These are phyloP conservation scores for Trematocara zebra DNA, from an alignment of 2,113 vertebrate genomes.

Conservation along the genomic window DNA sequence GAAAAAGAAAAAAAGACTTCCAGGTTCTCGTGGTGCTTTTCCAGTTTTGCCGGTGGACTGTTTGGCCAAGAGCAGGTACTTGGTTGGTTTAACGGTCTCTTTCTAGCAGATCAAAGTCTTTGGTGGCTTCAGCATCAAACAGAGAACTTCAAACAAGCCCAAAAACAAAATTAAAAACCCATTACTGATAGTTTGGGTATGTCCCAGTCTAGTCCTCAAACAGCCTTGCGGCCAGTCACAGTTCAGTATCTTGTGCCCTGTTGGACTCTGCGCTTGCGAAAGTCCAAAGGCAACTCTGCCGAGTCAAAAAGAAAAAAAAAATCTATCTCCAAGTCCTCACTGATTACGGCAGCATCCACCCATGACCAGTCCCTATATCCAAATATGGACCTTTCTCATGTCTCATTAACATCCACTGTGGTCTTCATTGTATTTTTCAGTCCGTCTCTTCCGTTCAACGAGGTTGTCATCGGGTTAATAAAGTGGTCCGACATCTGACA, in stretches of 20 bases:
- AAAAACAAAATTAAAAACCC: background rate
- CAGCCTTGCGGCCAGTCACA: background rate
- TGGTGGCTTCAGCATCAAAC: background rate
- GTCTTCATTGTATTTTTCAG: background rate
- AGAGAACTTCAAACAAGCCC: background rate
- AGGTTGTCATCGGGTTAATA: background rate
- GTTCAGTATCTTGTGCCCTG: background rate
- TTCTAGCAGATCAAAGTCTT: background rate
- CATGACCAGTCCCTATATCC: constrained; percentile 8
- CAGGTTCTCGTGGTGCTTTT: background rate
- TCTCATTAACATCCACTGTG: background rate
- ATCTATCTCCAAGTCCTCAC: background rate
- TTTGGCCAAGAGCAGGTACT: background rate
- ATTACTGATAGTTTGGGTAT: background rate
- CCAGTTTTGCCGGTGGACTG: constrained; percentile 9
- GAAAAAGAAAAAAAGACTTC: background rate
- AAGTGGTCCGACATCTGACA: background rate
- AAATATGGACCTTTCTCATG: background rate
- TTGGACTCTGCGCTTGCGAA: background rate
- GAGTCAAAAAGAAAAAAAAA: background rate
- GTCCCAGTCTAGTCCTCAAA: background rate
- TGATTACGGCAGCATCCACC: background rate
- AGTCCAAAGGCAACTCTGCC: background rate
- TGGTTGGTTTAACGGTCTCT: background rate
- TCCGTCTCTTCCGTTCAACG: background rate